Evolutionary conservation across 1,140 invertebrate species (phyloP), one percentile per base, ranked within the genome.

Genomic region (Atta colombica): DNA sequence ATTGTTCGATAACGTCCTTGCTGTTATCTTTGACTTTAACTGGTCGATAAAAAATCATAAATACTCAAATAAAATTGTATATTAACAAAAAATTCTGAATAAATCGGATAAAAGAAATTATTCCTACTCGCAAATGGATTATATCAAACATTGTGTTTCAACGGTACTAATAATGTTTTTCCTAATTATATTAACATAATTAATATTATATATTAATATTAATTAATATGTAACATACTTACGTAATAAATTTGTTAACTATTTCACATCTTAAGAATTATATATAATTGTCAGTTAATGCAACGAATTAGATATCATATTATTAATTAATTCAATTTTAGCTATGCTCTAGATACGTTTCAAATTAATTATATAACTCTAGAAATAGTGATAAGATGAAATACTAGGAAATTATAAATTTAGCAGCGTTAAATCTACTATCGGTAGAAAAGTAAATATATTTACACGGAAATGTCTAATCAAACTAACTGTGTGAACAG

Each of bases 21-120:
- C 53, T 55, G 39, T 61, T 82, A 82, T 82, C 80, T 82, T 18
- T n/a, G 25, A 6, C 18, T 60, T 39, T 72, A 45, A 72, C 65
- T 49, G 65, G 14, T 25, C 16, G 68, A 74, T 74, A 74, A 28
- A 21, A 14, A 51, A 51, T 71, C 65, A n/a, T 8, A 14, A 74
- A 61, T 25, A 25, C 18, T 31, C 80, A 6, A 74, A 61, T 18
- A 51, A 45, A 39, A n/a, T n/a, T 35, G 35, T 28, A n/a, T 61
- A 74, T 72, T 82, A 4, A 31, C 4, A 10, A 74, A 45, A 25
- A 25, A 39, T 39, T 82, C 25, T 8, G 58, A 82, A 35, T 82
- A 49, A 82, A 74, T 18, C 18, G 3, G 25, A 21, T 18, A 45
- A 16, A 3, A n/a, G 49, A 72, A 31, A 31, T 55, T 39, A 81